These are phyloP conservation scores for Platysteira castanea DNA, from an alignment of 2,113 vertebrate species.

Conservation along the genomic window DNA sequence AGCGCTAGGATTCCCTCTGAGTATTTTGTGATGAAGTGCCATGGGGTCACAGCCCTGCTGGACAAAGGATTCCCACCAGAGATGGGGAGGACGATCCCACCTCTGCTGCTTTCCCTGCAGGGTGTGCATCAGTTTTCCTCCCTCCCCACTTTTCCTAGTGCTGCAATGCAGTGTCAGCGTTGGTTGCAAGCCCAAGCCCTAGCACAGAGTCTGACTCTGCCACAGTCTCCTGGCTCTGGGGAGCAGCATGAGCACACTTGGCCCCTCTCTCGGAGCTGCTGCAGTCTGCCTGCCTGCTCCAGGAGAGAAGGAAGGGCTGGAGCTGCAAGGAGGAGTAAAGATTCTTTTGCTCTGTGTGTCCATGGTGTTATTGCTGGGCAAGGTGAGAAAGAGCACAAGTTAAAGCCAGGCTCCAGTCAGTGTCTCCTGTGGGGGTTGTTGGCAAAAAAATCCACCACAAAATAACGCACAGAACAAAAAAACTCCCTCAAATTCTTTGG, in stretches of 20 bases:
- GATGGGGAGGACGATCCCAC: not conserved
- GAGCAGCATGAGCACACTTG: slow-evolving; percentile 22
- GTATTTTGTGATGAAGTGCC: not conserved
- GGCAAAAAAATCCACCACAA: not conserved
- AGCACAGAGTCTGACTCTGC: slow-evolving; percentile 9
- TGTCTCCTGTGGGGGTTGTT: not conserved
- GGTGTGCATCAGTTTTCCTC: not conserved
- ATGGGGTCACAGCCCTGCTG: not conserved
- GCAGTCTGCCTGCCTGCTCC: slow-evolving; percentile 19
- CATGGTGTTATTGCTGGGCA: not conserved
- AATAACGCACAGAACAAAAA: not conserved
- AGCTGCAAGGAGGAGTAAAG: not conserved
- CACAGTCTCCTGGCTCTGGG: slow-evolving; percentile 40
- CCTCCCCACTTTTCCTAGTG: slow-evolving; percentile 8
- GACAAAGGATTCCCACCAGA: not conserved
- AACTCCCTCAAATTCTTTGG: not conserved
- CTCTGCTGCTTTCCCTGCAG: not conserved
- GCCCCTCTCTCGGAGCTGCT: not conserved
- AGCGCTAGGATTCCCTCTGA: not conserved
- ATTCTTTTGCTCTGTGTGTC: not conserved
- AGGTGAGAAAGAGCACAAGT: not conserved
- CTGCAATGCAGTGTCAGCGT: slow-evolving; percentile 61
- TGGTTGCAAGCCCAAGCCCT: slow-evolving; percentile 52
- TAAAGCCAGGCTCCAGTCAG: not conserved
- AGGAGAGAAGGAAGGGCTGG: not conserved